Conservation (phyloP, 1,140 invertebrate genomes). For the Andricus grossulariae region DNA sequence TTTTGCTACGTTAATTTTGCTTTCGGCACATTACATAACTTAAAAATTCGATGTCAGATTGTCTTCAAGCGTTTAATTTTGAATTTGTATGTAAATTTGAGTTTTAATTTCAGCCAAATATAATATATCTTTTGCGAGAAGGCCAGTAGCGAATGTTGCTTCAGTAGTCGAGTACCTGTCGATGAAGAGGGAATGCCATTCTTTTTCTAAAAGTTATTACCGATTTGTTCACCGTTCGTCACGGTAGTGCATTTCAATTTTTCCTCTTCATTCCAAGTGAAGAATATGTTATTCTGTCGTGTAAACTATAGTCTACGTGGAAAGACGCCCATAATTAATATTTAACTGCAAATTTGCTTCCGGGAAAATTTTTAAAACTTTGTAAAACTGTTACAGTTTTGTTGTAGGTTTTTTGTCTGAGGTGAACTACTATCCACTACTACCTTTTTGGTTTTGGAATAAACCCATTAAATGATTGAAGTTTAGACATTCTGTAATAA, state of each 20-base stretch:
- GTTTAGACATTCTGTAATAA: no score
- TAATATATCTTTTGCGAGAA: constrained; percentile 14
- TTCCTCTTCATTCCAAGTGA: constrained; percentile 33
- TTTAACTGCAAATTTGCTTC: not conserved
- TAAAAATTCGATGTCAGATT: no score
- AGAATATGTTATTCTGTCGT: not conserved
- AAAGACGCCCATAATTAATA: constrained; percentile 33
- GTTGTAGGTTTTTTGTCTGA: no score
- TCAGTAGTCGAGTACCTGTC: constrained; percentile 35
- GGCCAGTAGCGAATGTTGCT: constrained; percentile 37
- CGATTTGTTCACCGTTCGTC: constrained; percentile 51
- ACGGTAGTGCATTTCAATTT: constrained; percentile 36
- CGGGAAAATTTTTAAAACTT: not conserved
- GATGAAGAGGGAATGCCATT: constrained; percentile 37
- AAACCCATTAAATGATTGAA: no score
- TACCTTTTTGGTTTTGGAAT: no score
- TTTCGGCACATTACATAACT: not conserved
- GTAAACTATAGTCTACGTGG: not conserved
- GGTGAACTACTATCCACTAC: no score
- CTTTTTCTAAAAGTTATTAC: constrained; percentile 44
- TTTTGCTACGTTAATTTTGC: constrained; percentile 25
- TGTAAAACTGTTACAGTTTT: not conserved
- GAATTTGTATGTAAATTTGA: no score
- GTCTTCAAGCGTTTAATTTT: no score
- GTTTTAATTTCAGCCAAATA: no score